Conservation (phyloP, 2,113 vertebrate species). For the Rhabdornis inornatus region DNA sequence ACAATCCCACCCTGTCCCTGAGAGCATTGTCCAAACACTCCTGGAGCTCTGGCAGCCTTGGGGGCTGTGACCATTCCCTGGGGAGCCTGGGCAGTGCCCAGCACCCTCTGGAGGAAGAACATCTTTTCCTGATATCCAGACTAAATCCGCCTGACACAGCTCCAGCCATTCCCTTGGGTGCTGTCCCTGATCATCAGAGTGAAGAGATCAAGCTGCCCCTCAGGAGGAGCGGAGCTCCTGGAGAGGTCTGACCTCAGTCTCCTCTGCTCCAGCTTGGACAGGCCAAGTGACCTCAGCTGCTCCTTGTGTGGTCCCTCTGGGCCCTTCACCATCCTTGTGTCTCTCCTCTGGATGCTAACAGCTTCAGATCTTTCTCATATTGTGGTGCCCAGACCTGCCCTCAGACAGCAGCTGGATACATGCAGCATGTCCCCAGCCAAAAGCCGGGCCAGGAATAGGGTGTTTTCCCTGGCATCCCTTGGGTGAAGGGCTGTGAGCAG, state of each 20-base stretch:
- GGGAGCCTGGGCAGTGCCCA: not conserved
- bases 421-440: fast-evolving
- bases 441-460: not conserved
- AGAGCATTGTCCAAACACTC: fast-evolving
- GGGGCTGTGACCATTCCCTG: fast-evolving
- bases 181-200: not conserved
- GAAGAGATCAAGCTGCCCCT: not conserved
- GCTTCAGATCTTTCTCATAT: not conserved
- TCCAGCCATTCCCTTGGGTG: not conserved
- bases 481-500: not conserved
- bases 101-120: not conserved
- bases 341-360: not conserved
- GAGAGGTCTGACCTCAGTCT: not conserved
- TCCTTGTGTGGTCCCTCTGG: not conserved
- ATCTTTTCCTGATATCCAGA: not conserved
- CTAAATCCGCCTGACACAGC: not conserved
- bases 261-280: not conserved
- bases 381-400: not conserved
- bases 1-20: not conserved
- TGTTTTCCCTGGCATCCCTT: not conserved
- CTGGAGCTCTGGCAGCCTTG: not conserved
- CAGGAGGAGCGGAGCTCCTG: not conserved
- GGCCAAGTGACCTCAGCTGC: not conserved
- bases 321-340: fast-evolving
- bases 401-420: not conserved